phyloP scores from a whole-genome alignment of 2,888 invertebrate genomes.

The Heliconius aoede region DNA sequence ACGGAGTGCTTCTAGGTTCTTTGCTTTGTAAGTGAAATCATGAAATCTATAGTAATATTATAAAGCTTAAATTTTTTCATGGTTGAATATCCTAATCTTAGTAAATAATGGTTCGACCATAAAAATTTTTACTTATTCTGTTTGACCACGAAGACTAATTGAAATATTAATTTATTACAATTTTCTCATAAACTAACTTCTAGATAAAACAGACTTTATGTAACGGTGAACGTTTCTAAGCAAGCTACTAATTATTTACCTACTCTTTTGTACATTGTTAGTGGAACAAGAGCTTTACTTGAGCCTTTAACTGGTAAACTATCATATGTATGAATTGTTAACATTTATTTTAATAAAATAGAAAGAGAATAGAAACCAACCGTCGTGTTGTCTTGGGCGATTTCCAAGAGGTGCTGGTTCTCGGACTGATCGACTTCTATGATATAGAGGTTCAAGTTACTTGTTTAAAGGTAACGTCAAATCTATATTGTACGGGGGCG shows the following conservation, averaged over 20 bases:
- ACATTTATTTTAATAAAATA: not conserved
- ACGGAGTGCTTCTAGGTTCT: no score
- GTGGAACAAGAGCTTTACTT: slow-evolving; percentile 10
- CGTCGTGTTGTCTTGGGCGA: no score
- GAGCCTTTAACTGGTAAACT: not conserved
- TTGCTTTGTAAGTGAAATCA: no score
- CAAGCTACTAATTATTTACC: slow-evolving; percentile 8
- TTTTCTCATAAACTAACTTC: not conserved
- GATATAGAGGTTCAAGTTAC: no score
- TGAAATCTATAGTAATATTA: no score
- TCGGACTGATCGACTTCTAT: no score
- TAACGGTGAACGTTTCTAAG: not conserved
- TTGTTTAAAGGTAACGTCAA: no score
- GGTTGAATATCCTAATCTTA: not conserved
- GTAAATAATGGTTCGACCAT: not conserved
- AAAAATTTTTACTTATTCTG: not conserved
- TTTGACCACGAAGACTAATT: no score
- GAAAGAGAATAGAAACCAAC: not conserved
- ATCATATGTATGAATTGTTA: not conserved
- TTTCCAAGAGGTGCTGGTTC: no score
- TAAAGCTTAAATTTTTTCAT: no score
- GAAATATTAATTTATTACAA: not conserved
- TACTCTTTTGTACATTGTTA: slow-evolving; percentile 5
- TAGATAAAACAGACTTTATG: not conserved
- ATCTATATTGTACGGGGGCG: no score